Base-by-base conservation (phyloP, 2,113 vertebrate species). In the Lophochroa leadbeateri region DNA sequence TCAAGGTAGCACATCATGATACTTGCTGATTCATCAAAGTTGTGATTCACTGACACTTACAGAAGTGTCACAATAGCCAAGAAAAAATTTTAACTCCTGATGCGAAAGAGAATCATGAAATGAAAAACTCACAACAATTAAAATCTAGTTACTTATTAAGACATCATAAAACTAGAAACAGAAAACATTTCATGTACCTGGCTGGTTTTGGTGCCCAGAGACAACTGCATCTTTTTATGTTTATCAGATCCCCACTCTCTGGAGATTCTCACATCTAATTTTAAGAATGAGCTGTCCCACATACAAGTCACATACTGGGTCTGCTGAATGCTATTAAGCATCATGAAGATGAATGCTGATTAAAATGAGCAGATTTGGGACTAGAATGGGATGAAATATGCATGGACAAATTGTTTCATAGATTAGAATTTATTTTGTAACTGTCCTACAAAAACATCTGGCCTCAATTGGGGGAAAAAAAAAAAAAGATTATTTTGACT, bases 361-460 rank as follows among this genome's bases (percentile, higher is more conserved):
- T 94, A 96, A 97, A 95, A 92, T 94, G 91, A 97, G 75, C 67
- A 95, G 85, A 97, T 95, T 94, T 91, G 41, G 47, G 64, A 29
- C 47, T 92, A 76, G 85, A 94, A 88, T 52, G 25, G 57, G 64
- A 97, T 95, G 82, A 94, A 94, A 91, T 88, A 96, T 49, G 28
- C 44, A 53, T 29, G 37, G 68, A 81, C 12, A 95, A 94, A 94
- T 94, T 95, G 93, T 93, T 92, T 94, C 75, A 63, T 65, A 82
- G 96, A 97, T 96, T 94, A 96, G 93, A 93, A 35, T 85, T 55
- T 86, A 91, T 93, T 96, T 96, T 94, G 21, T 86, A 86, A 88
- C 53, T 85, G 88, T 93, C 70, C 80, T 94, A 84, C 11, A 49
- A 79, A 94, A 95, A 92, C 93, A 97, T 97, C 90, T 96, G 95